Base-by-base conservation (phyloP, 1,140 invertebrate genomes). In the Caerostris darwini region DNA sequence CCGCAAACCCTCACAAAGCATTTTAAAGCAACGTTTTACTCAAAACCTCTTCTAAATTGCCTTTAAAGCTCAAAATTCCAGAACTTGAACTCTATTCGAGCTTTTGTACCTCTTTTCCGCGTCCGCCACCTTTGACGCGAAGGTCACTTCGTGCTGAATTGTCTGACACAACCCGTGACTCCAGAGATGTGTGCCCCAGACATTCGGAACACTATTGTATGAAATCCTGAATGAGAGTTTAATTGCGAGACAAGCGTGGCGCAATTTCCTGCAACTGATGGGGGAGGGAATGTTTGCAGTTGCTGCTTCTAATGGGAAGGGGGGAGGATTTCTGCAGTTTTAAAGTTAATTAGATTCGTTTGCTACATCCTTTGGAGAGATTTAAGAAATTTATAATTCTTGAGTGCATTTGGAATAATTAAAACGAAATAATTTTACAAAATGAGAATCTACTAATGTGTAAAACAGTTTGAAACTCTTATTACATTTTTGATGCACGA, bases 201-300 rank as follows among this genome's bases (percentile, higher is more conserved):
- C 69, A 77, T 50, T 77, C 50, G 34, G 50, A 77, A 34, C 12
- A 50, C 34, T 3, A 34, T 50, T 77, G 7, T 77, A 34, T 10
- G 34, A 77, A 77, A 77, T 77, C 34, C 50, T 12, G 69, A 77
- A 77, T 77, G 69, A 4, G 69, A 77, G 19, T 77, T 77, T 77
- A 77, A 77, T 77, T 77, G 69, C 34, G 19, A 10, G 3, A 77
- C 69, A 34, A 77, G 69, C 8, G 10, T 12, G 19, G 50, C 50
- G 50, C 50, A 77, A 77, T 77, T 77, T 77, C 69, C 69, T 50
- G 34, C 3, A 77, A 77, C 69, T 77, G 34, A 77, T n/a, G n/a
- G n/a, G n/a, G 34, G 34, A 10, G 61, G 34, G 69, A 53, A 77
- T 77, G 34, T 10, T 77, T 50, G 34, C 19, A 77, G 50, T 77